A percentile compares a stretch with the other conserved stretches of the same genome.
These are phyloP conservation scores for Pristionchus arcanus DNA, from an alignment of 2,888 invertebrate species.

Conservation along the genomic window DNA sequence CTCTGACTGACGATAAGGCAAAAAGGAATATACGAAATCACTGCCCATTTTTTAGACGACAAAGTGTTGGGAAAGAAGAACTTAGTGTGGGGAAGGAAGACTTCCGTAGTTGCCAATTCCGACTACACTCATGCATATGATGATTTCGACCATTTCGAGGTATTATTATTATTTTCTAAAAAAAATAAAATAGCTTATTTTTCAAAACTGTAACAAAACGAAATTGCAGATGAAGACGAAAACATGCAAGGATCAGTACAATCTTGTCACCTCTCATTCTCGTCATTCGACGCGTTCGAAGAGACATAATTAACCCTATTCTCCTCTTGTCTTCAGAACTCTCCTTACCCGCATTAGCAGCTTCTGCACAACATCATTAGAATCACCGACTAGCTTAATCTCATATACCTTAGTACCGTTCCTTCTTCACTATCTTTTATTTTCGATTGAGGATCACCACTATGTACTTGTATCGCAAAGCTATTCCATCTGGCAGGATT, in stretches of 20 bases:
- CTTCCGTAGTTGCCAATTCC: slow-evolving; percentile 62
- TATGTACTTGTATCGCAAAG: too few relatives aligned
- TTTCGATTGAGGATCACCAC: too few relatives aligned
- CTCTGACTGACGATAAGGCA: too few relatives aligned
- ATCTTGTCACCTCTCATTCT: slow-evolving; percentile 2
- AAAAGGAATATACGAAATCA: too few relatives aligned
- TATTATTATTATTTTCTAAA: too few relatives aligned
- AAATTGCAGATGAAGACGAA: slow-evolving; percentile 15
- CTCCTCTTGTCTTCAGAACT: neutral
- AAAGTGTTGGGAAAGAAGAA: slow-evolving; percentile 64
- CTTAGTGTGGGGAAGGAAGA: slow-evolving; percentile 65
- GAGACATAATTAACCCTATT: neutral
- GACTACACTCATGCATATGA: slow-evolving; percentile 59
- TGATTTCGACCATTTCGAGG: slow-evolving; percentile 53
- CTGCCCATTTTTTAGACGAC: slow-evolving; percentile 59
- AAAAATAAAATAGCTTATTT: too few relatives aligned
- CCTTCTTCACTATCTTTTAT: too few relatives aligned
- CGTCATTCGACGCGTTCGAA: neutral
- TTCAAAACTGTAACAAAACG: too few relatives aligned
- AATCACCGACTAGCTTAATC: too few relatives aligned
- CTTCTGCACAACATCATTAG: too few relatives aligned
- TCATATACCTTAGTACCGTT: too few relatives aligned
- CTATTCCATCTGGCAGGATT: too few relatives aligned
- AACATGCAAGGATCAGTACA: slow-evolving; percentile 30
- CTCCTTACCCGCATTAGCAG: neutral